Conservation (phyloP, 2,888 invertebrate genomes). For the Pherbina coryleti region DNA sequence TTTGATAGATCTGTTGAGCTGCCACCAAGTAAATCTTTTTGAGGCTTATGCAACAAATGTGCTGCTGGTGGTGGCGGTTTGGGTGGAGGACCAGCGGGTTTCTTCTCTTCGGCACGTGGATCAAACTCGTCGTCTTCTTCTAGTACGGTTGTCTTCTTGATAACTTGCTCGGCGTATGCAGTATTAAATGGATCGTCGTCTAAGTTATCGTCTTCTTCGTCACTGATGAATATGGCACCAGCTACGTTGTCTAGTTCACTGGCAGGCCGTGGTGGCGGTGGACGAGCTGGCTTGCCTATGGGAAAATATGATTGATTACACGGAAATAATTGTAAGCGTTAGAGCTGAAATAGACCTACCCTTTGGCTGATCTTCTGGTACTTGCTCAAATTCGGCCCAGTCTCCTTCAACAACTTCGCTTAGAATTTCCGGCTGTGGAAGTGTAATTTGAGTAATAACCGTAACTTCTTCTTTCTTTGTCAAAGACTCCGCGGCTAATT, state of each 20-base stretch:
- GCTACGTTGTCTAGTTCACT: conserved; percentile 63
- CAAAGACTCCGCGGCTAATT: conserved; percentile 83
- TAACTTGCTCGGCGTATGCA: conserved; percentile 82
- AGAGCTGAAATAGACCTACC: conserved; percentile 60
- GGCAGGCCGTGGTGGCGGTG: conserved; percentile 67
- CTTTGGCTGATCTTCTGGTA: conserved; percentile 66
- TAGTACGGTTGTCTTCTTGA: conserved; percentile 70
- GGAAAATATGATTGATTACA: conserved; percentile 44
- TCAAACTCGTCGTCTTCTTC: conserved; percentile 72
- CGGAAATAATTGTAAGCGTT: not conserved
- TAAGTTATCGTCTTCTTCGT: conserved; percentile 73
- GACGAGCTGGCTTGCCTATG: conserved; percentile 65
- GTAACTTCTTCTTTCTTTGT: conserved; percentile 72
- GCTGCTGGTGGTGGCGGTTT: conserved; percentile 45
- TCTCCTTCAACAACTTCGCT: conserved; percentile 70
- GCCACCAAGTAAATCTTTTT: conserved; percentile 79
- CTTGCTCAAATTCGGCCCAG: conserved; percentile 78
- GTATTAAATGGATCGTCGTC: conserved; percentile 86
- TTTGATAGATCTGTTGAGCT: conserved; percentile 82
- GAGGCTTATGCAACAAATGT: conserved; percentile 53
- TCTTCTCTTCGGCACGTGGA: conserved; percentile 75
- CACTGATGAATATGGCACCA: conserved; percentile 61
- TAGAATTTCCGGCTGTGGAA: conserved; percentile 70
- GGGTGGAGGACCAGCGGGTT: conserved; percentile 45
- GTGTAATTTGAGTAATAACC: conserved; percentile 63